Base-by-base conservation (phyloP, 2,888 invertebrate species). In the Leptopterna dolabrata region DNA sequence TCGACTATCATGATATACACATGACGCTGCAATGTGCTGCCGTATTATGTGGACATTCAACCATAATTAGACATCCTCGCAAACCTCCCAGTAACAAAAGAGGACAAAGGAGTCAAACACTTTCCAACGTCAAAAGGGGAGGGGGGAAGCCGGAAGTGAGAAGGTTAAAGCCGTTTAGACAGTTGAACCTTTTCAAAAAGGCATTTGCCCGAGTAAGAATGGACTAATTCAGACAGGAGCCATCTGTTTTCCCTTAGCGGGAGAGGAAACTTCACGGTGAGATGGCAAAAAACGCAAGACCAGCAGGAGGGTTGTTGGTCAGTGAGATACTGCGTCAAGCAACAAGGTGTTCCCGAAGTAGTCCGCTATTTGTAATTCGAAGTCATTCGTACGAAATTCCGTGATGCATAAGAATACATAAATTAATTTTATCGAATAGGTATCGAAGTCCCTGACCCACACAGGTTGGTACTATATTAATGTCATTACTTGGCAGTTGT, bases 171-270 rank as follows among this genome's bases (percentile, higher is more conserved):
- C 63, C 24, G 63, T 63, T 63, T 63, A 63, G 19, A 63, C 63
- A 63, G 63, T 63, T 11, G 63, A 63, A 63, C 63, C 63, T 63
- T 63, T 63, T 63, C 63, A 63, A 63, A 63, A 63, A 63, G 19
- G 63, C 63, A 63, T 63, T 63, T 63, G 63, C 63, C 24, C 63
- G 24, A 63, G 63, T 24, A 63, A 63, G 24, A 24, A 24, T 24
- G 63, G 24, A 9, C 63, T 63, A 63, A 63, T 27, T 63, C 63
- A 63, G 63, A 63, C 24, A 19, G 63, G 63, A 63, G 24, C 63
- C 63, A 63, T 63, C 63, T 63, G 63, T 63, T 63, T 63, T 24
- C 24, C 63, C 24, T 1, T 19, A 63, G 13, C 27, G 24, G 6
- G 24, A 7, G 24, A 9, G 13, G 63, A 24, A 63, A 63, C 63